These are phyloP conservation scores for Megalurothrips usitatus DNA, from an alignment of 2,888 invertebrate genomes.

Conservation along the genomic window DNA sequence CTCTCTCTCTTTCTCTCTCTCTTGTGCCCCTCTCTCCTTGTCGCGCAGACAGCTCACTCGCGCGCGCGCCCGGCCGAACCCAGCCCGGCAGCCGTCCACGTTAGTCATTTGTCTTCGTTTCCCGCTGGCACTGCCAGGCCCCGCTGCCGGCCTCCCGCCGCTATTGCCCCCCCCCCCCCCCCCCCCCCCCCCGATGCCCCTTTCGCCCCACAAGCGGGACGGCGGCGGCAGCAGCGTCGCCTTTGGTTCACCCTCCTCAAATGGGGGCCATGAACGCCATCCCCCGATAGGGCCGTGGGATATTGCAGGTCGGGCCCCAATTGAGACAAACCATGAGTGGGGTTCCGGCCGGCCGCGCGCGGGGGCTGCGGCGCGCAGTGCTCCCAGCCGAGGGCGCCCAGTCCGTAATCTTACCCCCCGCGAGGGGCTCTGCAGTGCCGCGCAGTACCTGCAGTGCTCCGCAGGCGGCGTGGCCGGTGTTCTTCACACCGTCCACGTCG, in stretches of 20 bases:
- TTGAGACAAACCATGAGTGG: no score
- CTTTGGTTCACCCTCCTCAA: not conserved
- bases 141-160: not conserved
- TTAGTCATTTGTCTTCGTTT: conserved; percentile 26
- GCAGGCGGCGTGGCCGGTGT: no score
- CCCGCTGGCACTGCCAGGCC: not conserved
- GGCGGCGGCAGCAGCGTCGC: not conserved
- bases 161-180: not conserved
- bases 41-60: not conserved
- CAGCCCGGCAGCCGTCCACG: conserved; percentile 13
- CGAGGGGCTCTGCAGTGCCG: no score
- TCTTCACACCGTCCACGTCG: no score
- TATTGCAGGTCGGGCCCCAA: no score
- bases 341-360: no score
- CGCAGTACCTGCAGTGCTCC: no score
- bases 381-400: no score
- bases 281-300: not conserved
- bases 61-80: no score
- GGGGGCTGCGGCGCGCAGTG: no score
- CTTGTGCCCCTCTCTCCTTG: not conserved
- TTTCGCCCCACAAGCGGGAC: not conserved
- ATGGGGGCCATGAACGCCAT: conserved; percentile 12
- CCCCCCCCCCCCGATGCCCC: not conserved
- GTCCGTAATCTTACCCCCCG: no score
- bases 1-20: not conserved